These are phyloP conservation scores for Psephotus haematonotus DNA, from an alignment of 2,113 vertebrate genomes.

Conservation along the genomic window DNA sequence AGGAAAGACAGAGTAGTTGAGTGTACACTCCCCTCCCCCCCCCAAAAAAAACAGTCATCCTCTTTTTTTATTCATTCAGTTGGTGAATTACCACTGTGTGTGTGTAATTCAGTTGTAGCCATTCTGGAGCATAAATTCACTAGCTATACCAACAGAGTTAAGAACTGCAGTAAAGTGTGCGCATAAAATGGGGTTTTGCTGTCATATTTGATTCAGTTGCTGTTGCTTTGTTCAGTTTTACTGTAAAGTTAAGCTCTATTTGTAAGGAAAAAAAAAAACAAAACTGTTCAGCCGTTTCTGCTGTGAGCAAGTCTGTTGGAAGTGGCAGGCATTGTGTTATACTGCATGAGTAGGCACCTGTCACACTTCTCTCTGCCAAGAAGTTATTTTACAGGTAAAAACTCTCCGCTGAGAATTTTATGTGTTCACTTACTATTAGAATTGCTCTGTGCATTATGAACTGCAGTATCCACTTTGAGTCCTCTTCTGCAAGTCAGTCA, in stretches of 20 bases:
- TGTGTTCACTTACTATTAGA: not conserved
- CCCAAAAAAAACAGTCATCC: not conserved
- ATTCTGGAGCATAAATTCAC: conserved; percentile 25
- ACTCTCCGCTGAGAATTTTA: not conserved
- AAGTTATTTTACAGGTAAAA: not conserved
- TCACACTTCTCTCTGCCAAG: not conserved
- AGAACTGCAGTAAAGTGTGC: conserved; percentile 40
- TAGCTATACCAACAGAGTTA: conserved; percentile 31
- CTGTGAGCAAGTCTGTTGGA: not conserved
- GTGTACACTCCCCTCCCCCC: not conserved
- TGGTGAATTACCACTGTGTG: not conserved
- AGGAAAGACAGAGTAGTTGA: not conserved
- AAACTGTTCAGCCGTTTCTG: not conserved
- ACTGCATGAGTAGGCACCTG: not conserved
- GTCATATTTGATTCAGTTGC: conserved; percentile 40
- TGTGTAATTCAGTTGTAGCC: conserved; percentile 15
- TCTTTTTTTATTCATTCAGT: not conserved
- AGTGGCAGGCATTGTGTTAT: not conserved
- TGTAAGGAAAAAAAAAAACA: not conserved
- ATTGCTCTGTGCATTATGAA: not conserved
- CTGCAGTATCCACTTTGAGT: not conserved
- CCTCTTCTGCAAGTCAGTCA: not conserved
- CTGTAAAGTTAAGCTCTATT: not conserved
- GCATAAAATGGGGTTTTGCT: conserved; percentile 16
- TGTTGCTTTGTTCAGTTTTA: conserved; percentile 21